Evolutionary conservation across 2,888 invertebrate genomes (phyloP), one percentile per base, ranked within the genome.

Genomic region (Leucozona laternaria): DNA sequence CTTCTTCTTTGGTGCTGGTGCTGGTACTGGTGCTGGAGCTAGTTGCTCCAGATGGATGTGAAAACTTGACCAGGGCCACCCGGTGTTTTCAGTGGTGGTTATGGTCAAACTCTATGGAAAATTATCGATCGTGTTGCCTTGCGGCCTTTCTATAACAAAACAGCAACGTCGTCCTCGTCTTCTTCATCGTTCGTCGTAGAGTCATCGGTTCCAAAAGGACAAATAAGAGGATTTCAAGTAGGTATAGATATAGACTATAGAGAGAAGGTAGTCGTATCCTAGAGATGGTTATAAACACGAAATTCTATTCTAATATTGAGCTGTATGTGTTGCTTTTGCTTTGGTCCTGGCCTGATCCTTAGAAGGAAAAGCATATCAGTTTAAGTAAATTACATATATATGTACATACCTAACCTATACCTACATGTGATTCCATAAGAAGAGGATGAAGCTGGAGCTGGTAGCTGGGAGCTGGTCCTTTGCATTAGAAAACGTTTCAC

Each of bases 81-180:
- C 88, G 85, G 88, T 88, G 86, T 88, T 88, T 85, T 88, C 64
- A 45, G 70, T 86, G 78, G 37, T 62, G 75, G 71, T 71, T n/a
- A n/a, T 91, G 92, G 92, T 91, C 92, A 92, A 88, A 88, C 88
- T 89, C 91, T 91, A 91, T 92, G 91, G 91, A 91, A 89, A 92
- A 91, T 91, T 92, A 92, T 92, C 92, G 92, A 92, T 92, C 92
- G 91, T 91, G 90, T 90, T 90, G 91, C 91, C 91, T 91, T 91
- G 88, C 86, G 88, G 89, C 88, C 60, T 60, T 71, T 81, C 78
- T 75, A 66, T 66, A 75, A 71, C 78, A 82, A 73, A 77, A 85
- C 62, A 81, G 64, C 82, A 71, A 55, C n/a, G 71, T 68, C n/a
- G 71, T 68, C 25, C 22, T 68, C 68, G 62, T 85, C 53, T 40